Conservation (phyloP, 2,797 vertebrate species). For the Syngnathus rostellatus region DNA sequence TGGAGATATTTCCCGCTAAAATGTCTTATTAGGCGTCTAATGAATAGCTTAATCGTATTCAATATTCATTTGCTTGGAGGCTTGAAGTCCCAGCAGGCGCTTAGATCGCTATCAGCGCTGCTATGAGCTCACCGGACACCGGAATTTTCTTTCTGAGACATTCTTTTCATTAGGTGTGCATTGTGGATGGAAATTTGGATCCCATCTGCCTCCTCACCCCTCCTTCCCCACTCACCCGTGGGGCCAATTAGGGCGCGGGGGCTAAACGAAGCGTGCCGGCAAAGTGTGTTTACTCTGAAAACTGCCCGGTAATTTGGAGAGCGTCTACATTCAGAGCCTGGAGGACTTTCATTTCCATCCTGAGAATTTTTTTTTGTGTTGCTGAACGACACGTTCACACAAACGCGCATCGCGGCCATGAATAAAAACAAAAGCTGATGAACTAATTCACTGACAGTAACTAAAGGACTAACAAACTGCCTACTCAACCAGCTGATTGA, state of each 20-base stretch:
- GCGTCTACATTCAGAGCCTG: conserved; percentile 50
- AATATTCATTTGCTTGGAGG: conserved; percentile 9
- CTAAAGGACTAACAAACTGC: too few species aligned
- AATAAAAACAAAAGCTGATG: not conserved
- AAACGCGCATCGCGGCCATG: not conserved
- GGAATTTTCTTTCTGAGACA: conserved; percentile 18
- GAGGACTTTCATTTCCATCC: conserved; percentile 49
- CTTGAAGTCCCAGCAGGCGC: conserved; percentile 16
- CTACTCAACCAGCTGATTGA: too few species aligned
- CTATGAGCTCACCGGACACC: conserved; percentile 20
- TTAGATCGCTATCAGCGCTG: conserved; percentile 12
- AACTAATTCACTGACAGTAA: too few species aligned
- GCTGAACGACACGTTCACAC: not conserved
- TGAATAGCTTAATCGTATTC: conserved; percentile 21
- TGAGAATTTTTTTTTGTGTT: conserved; percentile 21
- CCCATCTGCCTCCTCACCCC: conserved; percentile 12
- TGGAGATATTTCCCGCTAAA: conserved; percentile 15
- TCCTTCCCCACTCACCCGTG: conserved; percentile 49
- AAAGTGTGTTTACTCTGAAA: conserved; percentile 63
- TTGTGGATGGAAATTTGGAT: conserved; percentile 43
- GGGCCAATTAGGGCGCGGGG: conserved; percentile 56
- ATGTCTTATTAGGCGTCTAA: conserved; percentile 19
- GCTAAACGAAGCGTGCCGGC: conserved; percentile 48
- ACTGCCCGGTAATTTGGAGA: conserved; percentile 42
- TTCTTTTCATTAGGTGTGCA: conserved; percentile 42